phyloP scores from a whole-genome alignment of 2,888 invertebrate species.

The Corythucha ciliata region DNA sequence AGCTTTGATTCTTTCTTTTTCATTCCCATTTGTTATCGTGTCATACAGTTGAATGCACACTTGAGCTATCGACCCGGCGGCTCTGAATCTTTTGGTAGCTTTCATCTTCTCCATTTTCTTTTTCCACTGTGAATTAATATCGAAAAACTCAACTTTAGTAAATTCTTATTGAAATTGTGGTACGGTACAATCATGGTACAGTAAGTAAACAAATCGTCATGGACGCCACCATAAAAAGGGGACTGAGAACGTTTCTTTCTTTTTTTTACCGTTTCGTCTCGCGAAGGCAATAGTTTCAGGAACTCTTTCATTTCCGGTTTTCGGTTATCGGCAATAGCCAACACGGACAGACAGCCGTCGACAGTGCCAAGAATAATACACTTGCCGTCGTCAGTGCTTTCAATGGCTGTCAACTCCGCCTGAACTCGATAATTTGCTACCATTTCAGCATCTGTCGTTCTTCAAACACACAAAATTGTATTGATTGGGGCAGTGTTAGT shows the following conservation, averaged over 20 bases:
- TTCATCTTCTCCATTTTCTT: conserved; percentile 55
- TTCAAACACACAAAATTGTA: conserved; percentile 38
- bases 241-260: not conserved
- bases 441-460: conserved; percentile 77
- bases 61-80: conserved; percentile 53
- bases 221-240: not conserved
- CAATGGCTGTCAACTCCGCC: conserved; percentile 78
- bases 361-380: conserved; percentile 81
- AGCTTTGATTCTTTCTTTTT: conserved; percentile 9
- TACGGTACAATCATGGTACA: not conserved
- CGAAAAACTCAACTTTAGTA: not conserved
- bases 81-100: conserved; percentile 57
- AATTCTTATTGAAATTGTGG: not conserved
- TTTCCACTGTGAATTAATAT: conserved; percentile 51
- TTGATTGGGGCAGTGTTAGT: too few species aligned
- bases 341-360: conserved; percentile 86
- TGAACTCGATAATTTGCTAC: conserved; percentile 88
- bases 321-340: conserved; percentile 65
- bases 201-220: not conserved
- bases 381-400: conserved; percentile 73
- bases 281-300: conserved; percentile 56
- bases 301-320: conserved; percentile 57
- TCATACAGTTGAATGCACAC: conserved; percentile 37
- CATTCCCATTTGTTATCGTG: conserved; percentile 24
- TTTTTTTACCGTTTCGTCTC: conserved; percentile 52